Evolutionary conservation across 2,113 vertebrate species (phyloP).

Genomic region (Tursiops truncatus): DNA sequence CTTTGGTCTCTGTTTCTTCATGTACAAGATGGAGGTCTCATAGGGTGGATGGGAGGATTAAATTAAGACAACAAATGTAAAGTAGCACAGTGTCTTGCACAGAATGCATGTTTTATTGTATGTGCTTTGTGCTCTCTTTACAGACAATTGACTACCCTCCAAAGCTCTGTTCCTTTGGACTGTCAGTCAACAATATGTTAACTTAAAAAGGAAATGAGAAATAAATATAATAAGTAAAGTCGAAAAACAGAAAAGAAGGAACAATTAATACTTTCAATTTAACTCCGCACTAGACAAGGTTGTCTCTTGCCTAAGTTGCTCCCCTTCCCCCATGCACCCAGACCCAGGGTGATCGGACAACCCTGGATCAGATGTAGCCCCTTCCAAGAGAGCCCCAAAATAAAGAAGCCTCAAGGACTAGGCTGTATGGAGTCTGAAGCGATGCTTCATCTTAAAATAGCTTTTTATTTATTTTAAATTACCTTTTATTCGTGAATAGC

Average conservation of each 20-base stretch:
- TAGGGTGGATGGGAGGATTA: background rate
- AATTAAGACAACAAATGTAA: background rate
- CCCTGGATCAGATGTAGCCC: background rate
- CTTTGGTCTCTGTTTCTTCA: background rate
- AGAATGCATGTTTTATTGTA: background rate
- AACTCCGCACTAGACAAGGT: background rate
- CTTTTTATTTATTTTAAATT: constrained; percentile 9
- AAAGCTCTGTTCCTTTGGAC: background rate
- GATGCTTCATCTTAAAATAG: background rate
- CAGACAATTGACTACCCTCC: background rate
- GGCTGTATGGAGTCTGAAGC: background rate
- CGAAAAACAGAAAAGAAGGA: background rate
- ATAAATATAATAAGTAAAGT: background rate
- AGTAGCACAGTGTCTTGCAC: background rate
- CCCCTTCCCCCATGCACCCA: background rate
- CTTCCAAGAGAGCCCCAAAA: background rate
- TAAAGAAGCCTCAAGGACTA: background rate
- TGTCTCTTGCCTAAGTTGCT: background rate
- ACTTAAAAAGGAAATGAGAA: background rate
- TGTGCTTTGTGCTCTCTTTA: background rate
- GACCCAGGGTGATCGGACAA: background rate
- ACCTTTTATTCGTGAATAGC: background rate
- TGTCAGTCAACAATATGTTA: background rate
- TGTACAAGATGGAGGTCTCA: background rate
- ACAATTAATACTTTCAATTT: background rate